Evolutionary conservation across 1,140 invertebrate genomes (phyloP).

Genomic region (Aphelenchoides fujianensis): DNA sequence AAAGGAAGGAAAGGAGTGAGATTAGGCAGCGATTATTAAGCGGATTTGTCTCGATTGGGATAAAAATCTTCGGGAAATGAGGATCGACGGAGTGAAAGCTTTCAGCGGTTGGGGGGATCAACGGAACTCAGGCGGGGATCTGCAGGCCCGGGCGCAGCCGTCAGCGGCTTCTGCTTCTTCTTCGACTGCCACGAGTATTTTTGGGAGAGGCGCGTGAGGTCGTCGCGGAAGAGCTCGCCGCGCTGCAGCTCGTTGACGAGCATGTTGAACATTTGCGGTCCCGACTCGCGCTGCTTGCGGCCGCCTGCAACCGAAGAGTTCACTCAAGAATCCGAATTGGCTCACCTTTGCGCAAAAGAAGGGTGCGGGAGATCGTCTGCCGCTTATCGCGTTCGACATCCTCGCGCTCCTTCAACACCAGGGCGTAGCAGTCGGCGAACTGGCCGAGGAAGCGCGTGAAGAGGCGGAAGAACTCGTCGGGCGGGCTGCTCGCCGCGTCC

Average conservation of each 20-base stretch:
- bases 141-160: no score
- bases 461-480: constrained; percentile 92
- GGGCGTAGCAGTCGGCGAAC: constrained; percentile 78
- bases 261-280: constrained; percentile 76
- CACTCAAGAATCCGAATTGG: constrained; percentile 27
- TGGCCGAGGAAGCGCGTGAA: constrained; percentile 83
- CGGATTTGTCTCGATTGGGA: no score
- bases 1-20: background rate
- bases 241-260: constrained; percentile 89
- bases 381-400: constrained; percentile 79
- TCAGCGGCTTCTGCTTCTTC: constrained; percentile 21
- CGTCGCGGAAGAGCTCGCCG: constrained; percentile 93
- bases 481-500: constrained; percentile 78
- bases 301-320: constrained; percentile 33
- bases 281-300: constrained; percentile 40
- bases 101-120: constrained; percentile 9
- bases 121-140: constrained; percentile 50
- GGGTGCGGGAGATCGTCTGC: constrained; percentile 76
- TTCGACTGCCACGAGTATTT: constrained; percentile 71
- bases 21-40: background rate
- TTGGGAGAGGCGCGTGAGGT: constrained; percentile 74
- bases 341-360: constrained; percentile 52
- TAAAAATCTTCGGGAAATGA: background rate
- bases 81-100: background rate
- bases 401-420: constrained; percentile 81